Evolutionary conservation across 1,140 invertebrate genomes (phyloP), one percentile per base, ranked within the genome.

Genomic region (Drosophila malerkotliana): DNA sequence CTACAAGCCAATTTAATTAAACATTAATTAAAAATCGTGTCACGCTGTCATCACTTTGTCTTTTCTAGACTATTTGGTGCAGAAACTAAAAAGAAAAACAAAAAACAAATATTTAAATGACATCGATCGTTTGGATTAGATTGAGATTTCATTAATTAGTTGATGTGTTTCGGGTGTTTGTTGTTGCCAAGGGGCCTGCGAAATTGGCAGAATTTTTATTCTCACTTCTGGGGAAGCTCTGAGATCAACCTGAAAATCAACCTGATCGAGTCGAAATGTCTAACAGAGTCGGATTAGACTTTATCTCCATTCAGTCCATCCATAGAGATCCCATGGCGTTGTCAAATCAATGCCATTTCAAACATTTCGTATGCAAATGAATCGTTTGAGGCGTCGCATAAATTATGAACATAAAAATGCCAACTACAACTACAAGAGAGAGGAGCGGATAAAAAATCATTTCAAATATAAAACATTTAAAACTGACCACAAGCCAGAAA

Each of bases 81-180:
- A 30, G 45, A 58, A 37, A 37, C 56, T 49, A n/a, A 44, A 41
- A 41, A 41, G 34, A 37, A 37, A 37, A 10, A 37, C 3, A 37
- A 0, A 5, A 28, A 28, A 32, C 1, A 37, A 12, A 12, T 37
- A 37, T 37, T 37, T 37, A 37, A 37, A 37, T 37, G 34, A 37
- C 47, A 64, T 72, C 64, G 79, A 79, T 83, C 53, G 67, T 58
- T 68, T 48, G 60, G 75, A 88, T 83, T 61, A 79, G 83, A 84
- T 84, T 84, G 63, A 81, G 82, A 87, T 87, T 87, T 87, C 83
- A 88, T 87, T 87, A 88, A 87, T 87, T 87, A 87, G 83, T 79
- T 68, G 37, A 51, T 74, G 49, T 59, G 37, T 64, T 49, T 49
- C 44, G 12, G 37, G 57, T 77, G 30, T 37, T 49, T 37, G 32